phyloP scores from a whole-genome alignment of 2,888 invertebrate species.

The Psylliodes chrysocephalus region DNA sequence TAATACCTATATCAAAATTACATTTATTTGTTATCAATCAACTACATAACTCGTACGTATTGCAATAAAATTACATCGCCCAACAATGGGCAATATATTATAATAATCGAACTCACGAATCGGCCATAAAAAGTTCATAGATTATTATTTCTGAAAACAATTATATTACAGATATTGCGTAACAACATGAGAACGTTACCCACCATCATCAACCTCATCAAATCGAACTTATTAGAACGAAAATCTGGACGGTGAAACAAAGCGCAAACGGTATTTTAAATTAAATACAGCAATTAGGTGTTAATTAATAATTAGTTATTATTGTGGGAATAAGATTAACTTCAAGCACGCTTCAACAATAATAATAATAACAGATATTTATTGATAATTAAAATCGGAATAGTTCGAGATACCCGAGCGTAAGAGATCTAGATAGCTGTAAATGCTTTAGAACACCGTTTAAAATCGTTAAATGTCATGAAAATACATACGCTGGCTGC shows the following conservation, averaged over 20 bases:
- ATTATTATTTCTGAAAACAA: not conserved
- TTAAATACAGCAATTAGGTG: not conserved
- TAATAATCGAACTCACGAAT: not conserved
- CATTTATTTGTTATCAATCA: too few relatives aligned
- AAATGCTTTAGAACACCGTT: too few relatives aligned
- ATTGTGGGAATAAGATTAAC: not conserved
- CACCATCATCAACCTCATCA: too few relatives aligned
- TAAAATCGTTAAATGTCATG: too few relatives aligned
- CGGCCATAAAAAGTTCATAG: not conserved
- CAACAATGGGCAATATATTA: not conserved
- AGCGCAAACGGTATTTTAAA: not conserved
- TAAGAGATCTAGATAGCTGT: too few relatives aligned
- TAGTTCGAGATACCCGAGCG: too few relatives aligned
- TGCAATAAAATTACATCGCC: not conserved
- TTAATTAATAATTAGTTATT: not conserved
- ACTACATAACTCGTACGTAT: not conserved
- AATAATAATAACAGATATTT: not conserved
- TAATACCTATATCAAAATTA: too few relatives aligned
- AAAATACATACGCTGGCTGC: too few relatives aligned
- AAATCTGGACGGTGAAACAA: not conserved
- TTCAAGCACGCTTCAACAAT: not conserved
- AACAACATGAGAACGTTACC: not conserved
- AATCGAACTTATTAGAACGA: not conserved
- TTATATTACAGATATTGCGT: not conserved
- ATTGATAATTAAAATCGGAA: not conserved